phyloP scores from a whole-genome alignment of 2,113 vertebrate species.

The Vulpes vulpes region DNA sequence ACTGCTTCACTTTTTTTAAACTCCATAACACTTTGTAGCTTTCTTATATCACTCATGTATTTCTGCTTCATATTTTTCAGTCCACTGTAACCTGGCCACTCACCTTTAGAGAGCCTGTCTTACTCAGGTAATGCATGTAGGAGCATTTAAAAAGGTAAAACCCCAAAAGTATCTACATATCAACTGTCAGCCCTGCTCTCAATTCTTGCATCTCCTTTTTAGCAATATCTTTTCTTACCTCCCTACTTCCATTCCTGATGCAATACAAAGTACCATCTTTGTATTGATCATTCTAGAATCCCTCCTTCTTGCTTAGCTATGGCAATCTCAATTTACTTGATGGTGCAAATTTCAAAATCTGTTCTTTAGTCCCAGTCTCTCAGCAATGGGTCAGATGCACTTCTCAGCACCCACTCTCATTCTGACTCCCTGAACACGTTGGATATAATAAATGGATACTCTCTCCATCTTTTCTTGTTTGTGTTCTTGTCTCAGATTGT shows the following conservation, averaged over 20 bases:
- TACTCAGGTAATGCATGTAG: neutral
- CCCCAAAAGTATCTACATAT: neutral
- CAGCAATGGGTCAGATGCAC: neutral
- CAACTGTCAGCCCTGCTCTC: neutral
- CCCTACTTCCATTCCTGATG: neutral
- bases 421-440: neutral
- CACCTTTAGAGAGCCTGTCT: neutral
- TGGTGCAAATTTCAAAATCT: too few relatives aligned
- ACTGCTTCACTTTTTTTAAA: neutral
- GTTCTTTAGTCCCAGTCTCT: fast-evolving
- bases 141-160: neutral
- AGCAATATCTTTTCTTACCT: neutral
- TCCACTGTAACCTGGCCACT: neutral
- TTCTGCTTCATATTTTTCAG: neutral
- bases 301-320: neutral
- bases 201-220: neutral
- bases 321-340: neutral
- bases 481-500: neutral
- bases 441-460: neutral
- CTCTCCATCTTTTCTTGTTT: neutral
- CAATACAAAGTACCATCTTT: neutral
- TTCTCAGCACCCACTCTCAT: neutral
- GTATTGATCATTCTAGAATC: neutral
- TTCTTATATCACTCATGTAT: neutral
- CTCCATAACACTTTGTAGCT: neutral